A percentile compares a stretch with the other conserved stretches of the same genome.
Conservation (phyloP, 1,140 invertebrate genomes). For the Melanaphis sacchari region DNA sequence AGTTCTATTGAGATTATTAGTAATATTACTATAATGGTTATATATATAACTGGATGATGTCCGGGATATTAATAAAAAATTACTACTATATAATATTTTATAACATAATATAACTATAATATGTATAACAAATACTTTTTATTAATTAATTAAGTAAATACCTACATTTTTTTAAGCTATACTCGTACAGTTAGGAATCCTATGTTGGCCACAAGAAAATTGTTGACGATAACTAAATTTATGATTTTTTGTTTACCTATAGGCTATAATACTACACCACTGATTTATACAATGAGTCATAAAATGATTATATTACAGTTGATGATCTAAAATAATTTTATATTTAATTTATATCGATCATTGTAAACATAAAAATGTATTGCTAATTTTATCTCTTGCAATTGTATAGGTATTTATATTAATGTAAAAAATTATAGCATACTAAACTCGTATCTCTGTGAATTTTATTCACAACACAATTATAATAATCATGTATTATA, state of each 20-base stretch:
- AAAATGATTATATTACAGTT: not conserved
- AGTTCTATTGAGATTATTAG: conserved; percentile 64
- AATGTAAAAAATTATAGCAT: not conserved
- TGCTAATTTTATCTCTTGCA: not conserved
- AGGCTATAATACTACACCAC: not conserved
- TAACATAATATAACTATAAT: not conserved
- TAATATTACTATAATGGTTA: not conserved
- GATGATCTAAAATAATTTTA: not conserved
- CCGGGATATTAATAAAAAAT: no score
- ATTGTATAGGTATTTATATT: not conserved
- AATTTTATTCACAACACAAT: not conserved
- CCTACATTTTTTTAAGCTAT: not conserved
- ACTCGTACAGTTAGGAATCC: no score
- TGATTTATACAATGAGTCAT: not conserved
- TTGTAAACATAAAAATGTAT: not conserved
- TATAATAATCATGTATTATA: not conserved
- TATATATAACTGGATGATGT: not conserved
- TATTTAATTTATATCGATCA: not conserved
- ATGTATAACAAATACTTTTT: not conserved
- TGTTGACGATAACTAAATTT: not conserved
- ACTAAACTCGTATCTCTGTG: not conserved
- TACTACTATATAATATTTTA: no score
- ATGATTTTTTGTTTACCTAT: not conserved
- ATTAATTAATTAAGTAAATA: not conserved
- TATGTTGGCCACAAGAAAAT: not conserved